Evolutionary conservation across 2,888 invertebrate species (phyloP), one percentile per base, ranked within the genome.

Genomic region (Argynnis bischoffii): DNA sequence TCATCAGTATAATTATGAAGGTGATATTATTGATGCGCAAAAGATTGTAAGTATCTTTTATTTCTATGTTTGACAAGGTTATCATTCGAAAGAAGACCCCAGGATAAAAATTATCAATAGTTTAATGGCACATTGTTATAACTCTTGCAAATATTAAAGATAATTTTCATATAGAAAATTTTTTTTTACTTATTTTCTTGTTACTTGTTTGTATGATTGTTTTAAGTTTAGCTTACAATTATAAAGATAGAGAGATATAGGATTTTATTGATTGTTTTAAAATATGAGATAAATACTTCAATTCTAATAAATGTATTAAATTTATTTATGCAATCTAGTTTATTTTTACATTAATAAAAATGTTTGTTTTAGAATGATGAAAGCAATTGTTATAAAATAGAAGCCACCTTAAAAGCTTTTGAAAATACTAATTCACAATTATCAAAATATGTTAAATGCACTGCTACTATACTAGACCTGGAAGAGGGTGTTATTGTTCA

Each of bases 1-100:
- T 74, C 89, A 88, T 69, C 72, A 81, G 55, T 92, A 89, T 78
- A 81, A 80, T 51, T 93, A 92, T 75, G 92, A 91, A 71, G 90
- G 88, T 70, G 81, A 82, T 67, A 76, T 94, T 55, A 72, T 89
- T 77, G 87, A 81, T 83, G 86, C 89, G 79, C 87, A 88, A 70
- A 85, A 88, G 80, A 84, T 84, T 76, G 94, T 94, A 82, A 88
- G 90, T 84, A 75, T 64, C 41, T 51, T 61, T 50, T 26, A 13
- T 60, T 26, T 16, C 35, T 50, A 18, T 72, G 68, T 71, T 69
- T 53, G 26, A 57, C 59, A 72, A 70, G 77, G 77, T 78, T 78
- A 78, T 78, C 73, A 59, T 61, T 59, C 48, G 14, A 41, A 60
- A 18, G 64, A 61, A 67, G 70, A 74, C 72, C 72, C 63, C 18